Conservation (phyloP, 2,888 invertebrate species). For the Synergus japonicus region DNA sequence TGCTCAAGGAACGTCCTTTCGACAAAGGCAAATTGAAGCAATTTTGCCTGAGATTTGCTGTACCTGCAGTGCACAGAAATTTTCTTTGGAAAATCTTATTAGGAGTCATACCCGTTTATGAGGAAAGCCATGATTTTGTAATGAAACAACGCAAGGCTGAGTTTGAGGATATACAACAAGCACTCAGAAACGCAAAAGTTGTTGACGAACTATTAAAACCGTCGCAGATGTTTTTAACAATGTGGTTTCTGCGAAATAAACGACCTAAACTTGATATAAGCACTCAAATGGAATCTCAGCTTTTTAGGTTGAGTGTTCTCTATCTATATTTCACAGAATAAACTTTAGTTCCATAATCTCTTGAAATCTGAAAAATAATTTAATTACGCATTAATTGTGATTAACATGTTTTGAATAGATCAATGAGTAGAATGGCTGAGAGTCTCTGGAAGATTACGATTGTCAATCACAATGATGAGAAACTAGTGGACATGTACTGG, state of each 20-base stretch:
- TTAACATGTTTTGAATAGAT: conserved; percentile 58
- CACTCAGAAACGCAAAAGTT: conserved; percentile 84
- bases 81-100: conserved; percentile 92
- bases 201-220: conserved; percentile 83
- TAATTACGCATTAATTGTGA: not conserved
- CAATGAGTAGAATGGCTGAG: conserved; percentile 79
- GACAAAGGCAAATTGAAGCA: conserved; percentile 89
- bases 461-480: conserved; percentile 78
- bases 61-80: conserved; percentile 89
- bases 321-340: not conserved
- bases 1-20: conserved; percentile 90
- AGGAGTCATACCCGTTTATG: conserved; percentile 88
- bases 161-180: conserved; percentile 86
- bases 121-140: conserved; percentile 87
- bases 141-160: conserved; percentile 86
- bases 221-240: conserved; percentile 84
- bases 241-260: conserved; percentile 90
- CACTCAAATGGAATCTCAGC: conserved; percentile 69
- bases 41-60: conserved; percentile 90
- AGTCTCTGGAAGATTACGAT: conserved; percentile 85
- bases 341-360: not conserved
- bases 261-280: conserved; percentile 78
- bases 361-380: not conserved
- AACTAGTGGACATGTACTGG: conserved; percentile 88
- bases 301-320: conserved; percentile 64